These are phyloP conservation scores for Callipepla squamata DNA, from an alignment of 2,113 vertebrate genomes.

Conservation along the genomic window DNA sequence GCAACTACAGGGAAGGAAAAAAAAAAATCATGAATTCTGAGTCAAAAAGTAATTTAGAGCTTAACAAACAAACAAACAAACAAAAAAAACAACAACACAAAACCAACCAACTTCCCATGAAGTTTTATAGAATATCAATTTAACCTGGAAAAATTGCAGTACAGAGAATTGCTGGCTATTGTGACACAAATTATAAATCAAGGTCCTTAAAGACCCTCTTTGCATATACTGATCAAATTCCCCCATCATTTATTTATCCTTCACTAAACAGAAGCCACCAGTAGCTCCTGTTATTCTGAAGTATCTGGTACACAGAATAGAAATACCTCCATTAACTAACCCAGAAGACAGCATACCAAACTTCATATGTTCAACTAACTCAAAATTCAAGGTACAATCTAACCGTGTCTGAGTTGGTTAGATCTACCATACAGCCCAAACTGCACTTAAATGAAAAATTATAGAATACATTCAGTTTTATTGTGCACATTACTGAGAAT, in stretches of 20 bases:
- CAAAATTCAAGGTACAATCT: not conserved
- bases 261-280: not conserved
- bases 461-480: not conserved
- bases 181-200: not conserved
- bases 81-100: no score
- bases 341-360: not conserved
- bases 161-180: not conserved
- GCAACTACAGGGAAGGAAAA: constrained; percentile 1
- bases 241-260: not conserved
- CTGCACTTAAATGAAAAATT: not conserved
- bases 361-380: not conserved
- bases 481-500: not conserved
- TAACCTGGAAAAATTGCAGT: not conserved
- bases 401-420: not conserved
- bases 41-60: not conserved
- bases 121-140: not conserved
- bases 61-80: not conserved
- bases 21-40: not conserved
- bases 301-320: no score
- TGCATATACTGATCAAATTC: not conserved
- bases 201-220: not conserved
- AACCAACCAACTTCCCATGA: not conserved
- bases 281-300: not conserved
- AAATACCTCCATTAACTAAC: not conserved
- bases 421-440: not conserved